A percentile compares a stretch with the other conserved stretches of the same genome.
phyloP scores from a whole-genome alignment of 2,113 vertebrate species.

The Tyto alba region DNA sequence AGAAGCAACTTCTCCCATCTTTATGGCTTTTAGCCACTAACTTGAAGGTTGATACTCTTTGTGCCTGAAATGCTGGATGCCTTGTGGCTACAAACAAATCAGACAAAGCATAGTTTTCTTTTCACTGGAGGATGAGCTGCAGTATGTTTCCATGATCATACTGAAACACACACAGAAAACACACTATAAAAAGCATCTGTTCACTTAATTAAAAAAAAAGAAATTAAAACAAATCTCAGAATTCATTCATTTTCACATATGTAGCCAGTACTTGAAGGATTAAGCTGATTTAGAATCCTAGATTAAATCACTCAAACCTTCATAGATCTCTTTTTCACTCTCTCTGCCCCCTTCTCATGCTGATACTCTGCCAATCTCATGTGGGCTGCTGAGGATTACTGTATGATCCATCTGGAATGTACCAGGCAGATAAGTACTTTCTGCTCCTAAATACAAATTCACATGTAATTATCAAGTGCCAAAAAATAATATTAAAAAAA shows the following conservation, averaged over 20 bases:
- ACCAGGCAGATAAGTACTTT: constrained; percentile 43
- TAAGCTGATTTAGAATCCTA: constrained; percentile 62
- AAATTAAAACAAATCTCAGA: neutral
- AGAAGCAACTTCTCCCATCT: neutral
- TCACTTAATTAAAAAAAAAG: constrained; percentile 3
- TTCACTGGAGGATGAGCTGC: neutral
- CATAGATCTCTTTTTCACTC: constrained; percentile 59
- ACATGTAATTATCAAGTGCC: neutral
- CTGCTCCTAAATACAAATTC: constrained; percentile 44
- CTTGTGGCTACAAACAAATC: neutral
- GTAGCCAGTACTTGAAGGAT: constrained; percentile 49
- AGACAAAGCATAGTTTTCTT: neutral
- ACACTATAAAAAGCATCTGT: constrained; percentile 15
- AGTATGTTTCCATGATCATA: neutral
- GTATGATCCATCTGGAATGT: constrained; percentile 66
- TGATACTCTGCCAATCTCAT: constrained; percentile 57
- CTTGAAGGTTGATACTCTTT: neutral
- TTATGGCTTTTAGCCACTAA: neutral
- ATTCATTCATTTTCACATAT: constrained; percentile 61
- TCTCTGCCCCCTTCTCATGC: constrained; percentile 51
- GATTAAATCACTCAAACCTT: constrained; percentile 67
- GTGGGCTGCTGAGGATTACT: constrained; percentile 66
- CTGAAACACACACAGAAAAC: neutral
- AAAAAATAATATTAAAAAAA: neutral
- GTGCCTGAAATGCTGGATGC: neutral